These are phyloP conservation scores for Etia nguti DNA, from an alignment of 2,113 vertebrate genomes.

Conservation along the genomic window DNA sequence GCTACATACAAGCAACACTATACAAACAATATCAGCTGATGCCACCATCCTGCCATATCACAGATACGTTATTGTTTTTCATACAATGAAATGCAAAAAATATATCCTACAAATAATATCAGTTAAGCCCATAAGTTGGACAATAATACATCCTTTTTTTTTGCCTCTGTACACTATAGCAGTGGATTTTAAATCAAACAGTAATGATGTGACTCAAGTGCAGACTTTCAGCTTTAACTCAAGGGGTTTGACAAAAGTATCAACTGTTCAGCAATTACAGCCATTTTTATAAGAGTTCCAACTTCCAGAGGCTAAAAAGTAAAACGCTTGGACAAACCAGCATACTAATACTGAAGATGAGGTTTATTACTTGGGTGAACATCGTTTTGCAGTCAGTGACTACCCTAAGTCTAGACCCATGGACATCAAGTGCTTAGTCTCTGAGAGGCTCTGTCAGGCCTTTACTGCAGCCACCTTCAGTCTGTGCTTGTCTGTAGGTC, in stretches of 20 bases:
- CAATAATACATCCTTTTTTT: background rate
- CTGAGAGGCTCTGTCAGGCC: background rate
- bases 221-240: background rate
- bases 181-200: background rate
- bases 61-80: fast-evolving
- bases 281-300: background rate
- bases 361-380: background rate
- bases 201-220: fast-evolving
- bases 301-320: background rate
- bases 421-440: background rate
- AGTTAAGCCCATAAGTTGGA: background rate
- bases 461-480: background rate
- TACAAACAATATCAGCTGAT: background rate
- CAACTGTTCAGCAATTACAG: no score
- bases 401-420: background rate
- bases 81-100: background rate
- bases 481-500: background rate
- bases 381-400: background rate
- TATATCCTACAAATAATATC: background rate
- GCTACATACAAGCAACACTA: background rate
- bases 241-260: background rate
- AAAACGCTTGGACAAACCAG: background rate
- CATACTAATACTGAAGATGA: background rate
- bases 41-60: background rate
- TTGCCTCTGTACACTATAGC: background rate